These are phyloP conservation scores for Sebastes vulpes DNA, from an alignment of 2,797 vertebrate species.

Conservation along the genomic window DNA sequence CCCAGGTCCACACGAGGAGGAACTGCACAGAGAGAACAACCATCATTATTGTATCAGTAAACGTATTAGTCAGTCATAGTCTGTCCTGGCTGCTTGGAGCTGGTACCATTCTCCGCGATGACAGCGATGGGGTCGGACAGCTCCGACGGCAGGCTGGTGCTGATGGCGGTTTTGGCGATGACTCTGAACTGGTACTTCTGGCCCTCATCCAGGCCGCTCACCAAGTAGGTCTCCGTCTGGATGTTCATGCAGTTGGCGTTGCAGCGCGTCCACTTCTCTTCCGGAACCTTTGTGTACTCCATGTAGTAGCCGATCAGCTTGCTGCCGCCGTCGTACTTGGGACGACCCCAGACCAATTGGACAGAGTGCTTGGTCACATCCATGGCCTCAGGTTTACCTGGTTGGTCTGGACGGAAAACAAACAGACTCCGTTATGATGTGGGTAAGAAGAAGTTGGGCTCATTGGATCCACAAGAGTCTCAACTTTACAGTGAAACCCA, in stretches of 20 bases:
- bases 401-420: slow-evolving; percentile 79
- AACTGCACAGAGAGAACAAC: slow-evolving; percentile 79
- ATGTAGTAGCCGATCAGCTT: slow-evolving; percentile 95
- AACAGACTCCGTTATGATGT: not conserved
- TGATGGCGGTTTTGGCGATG: slow-evolving; percentile 94
- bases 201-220: slow-evolving; percentile 92
- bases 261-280: slow-evolving; percentile 94
- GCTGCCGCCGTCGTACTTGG: slow-evolving; percentile 97
- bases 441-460: too few relatives aligned
- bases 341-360: slow-evolving; percentile 93
- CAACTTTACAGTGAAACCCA: too few relatives aligned
- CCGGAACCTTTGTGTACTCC: slow-evolving; percentile 93
- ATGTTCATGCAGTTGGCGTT: slow-evolving; percentile 94
- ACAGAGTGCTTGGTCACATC: slow-evolving; percentile 93
- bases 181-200: slow-evolving; percentile 95
- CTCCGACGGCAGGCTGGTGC: slow-evolving; percentile 93
- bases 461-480: too few relatives aligned
- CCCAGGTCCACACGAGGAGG: slow-evolving; percentile 95
- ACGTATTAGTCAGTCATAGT: not conserved
- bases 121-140: slow-evolving; percentile 94
- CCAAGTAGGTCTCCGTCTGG: slow-evolving; percentile 92
- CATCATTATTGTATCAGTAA: not conserved
- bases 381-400: slow-evolving; percentile 97
- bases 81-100: not conserved
- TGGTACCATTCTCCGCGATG: slow-evolving; percentile 93